A percentile compares a stretch with the other conserved stretches of the same genome.
Conservation (phyloP, 2,113 vertebrate species). For the Oriolus oriolus region DNA sequence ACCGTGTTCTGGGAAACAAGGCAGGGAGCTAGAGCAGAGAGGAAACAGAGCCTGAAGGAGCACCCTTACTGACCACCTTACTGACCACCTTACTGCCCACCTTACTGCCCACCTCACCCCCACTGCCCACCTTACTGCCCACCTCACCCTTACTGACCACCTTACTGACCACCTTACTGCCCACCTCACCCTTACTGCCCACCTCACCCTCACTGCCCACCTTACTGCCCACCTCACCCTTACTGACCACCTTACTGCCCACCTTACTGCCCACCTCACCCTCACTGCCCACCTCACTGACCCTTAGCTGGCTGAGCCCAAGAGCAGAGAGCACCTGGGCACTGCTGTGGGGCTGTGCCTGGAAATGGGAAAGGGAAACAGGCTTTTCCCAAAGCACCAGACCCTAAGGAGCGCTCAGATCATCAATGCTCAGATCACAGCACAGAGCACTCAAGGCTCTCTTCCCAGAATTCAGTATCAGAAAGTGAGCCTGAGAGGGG, state of each 20-base stretch:
- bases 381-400: neutral
- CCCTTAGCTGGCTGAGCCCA: neutral
- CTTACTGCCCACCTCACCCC: too few relatives aligned
- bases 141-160: too few relatives aligned
- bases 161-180: too few relatives aligned
- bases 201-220: too few relatives aligned
- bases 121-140: too few relatives aligned
- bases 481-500: neutral
- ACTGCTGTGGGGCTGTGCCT: neutral
- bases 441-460: neutral
- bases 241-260: too few relatives aligned
- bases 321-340: neutral
- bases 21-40: neutral
- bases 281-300: neutral
- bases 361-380: neutral
- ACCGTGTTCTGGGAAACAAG: neutral
- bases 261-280: neutral
- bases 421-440: neutral
- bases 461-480: neutral
- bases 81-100: too few relatives aligned
- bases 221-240: too few relatives aligned
- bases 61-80: too few relatives aligned
- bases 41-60: neutral
- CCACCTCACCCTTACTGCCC: neutral
- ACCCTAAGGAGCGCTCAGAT: neutral